These are phyloP conservation scores for Notodonta dromedarius DNA, from an alignment of 2,888 invertebrate genomes.

Conservation along the genomic window DNA sequence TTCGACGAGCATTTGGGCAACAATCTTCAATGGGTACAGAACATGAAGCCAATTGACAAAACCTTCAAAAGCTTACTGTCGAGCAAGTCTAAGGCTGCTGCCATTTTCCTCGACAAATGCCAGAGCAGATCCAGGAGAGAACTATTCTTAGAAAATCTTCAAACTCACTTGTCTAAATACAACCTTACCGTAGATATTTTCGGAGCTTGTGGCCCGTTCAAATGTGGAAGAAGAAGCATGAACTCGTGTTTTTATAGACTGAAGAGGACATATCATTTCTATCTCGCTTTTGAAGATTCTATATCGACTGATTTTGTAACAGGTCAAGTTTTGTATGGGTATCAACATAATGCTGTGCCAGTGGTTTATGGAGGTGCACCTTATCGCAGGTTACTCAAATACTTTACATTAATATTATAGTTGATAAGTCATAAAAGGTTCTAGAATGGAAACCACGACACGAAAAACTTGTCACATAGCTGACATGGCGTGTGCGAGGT, in stretches of 20 bases:
- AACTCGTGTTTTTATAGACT: slow-evolving; percentile 65
- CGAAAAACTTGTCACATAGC: no score
- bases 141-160: slow-evolving; percentile 60
- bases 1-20: slow-evolving; percentile 47
- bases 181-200: slow-evolving; percentile 78
- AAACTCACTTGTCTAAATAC: slow-evolving; percentile 64
- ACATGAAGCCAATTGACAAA: slow-evolving; percentile 45
- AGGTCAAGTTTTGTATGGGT: slow-evolving; percentile 78
- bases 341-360: slow-evolving; percentile 85
- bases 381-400: slow-evolving; percentile 76
- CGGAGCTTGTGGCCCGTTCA: slow-evolving; percentile 76
- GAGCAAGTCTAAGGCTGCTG: slow-evolving; percentile 61
- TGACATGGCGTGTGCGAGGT: no score
- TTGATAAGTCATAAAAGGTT: no score
- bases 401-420: no score
- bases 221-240: slow-evolving; percentile 57
- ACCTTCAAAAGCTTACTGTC: slow-evolving; percentile 43
- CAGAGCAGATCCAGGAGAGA: slow-evolving; percentile 57
- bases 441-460: no score
- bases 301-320: slow-evolving; percentile 80
- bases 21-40: slow-evolving; percentile 47
- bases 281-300: slow-evolving; percentile 89
- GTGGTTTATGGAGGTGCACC: slow-evolving; percentile 87
- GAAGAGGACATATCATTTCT: slow-evolving; percentile 87
- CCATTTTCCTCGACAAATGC: slow-evolving; percentile 68